A percentile compares a stretch with the other conserved stretches of the same genome.
phyloP scores from a whole-genome alignment of 2,113 vertebrate genomes.

The Podarcis raffonei region DNA sequence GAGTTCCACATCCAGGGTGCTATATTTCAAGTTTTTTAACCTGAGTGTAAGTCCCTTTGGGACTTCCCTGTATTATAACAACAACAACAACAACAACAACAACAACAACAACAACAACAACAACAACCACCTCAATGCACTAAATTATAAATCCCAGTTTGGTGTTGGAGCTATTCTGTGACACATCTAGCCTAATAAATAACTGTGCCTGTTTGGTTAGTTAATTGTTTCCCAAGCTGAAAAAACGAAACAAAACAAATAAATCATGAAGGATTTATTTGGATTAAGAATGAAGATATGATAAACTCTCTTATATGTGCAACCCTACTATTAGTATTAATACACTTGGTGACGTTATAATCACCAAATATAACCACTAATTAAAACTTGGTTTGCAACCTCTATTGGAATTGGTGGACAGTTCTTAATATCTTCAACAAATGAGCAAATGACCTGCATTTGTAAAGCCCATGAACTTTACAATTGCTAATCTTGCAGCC shows the following conservation, averaged over 20 bases:
- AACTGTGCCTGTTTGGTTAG: background rate
- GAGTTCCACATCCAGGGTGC: too few relatives aligned
- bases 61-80: too few relatives aligned
- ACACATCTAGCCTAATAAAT: background rate
- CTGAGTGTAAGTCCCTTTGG: too few relatives aligned
- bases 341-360: slow-evolving; percentile 4
- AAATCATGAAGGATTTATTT: slow-evolving; percentile 7
- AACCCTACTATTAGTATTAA: background rate
- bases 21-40: too few relatives aligned
- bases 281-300: slow-evolving; percentile 4
- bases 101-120: background rate
- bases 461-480: slow-evolving; percentile 36
- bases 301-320: background rate
- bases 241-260: background rate
- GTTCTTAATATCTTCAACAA: slow-evolving; percentile 14
- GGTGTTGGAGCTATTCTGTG: background rate
- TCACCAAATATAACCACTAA: slow-evolving; percentile 20
- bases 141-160: background rate
- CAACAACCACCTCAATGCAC: too few relatives aligned
- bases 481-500: background rate
- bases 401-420: slow-evolving; percentile 37
- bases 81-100: too few relatives aligned
- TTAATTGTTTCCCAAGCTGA: background rate
- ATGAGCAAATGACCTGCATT: slow-evolving; percentile 29
- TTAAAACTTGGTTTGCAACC: slow-evolving; percentile 29